These are phyloP conservation scores for Leptobrachium leishanense DNA, from an alignment of 2,113 vertebrate species.

Conservation along the genomic window DNA sequence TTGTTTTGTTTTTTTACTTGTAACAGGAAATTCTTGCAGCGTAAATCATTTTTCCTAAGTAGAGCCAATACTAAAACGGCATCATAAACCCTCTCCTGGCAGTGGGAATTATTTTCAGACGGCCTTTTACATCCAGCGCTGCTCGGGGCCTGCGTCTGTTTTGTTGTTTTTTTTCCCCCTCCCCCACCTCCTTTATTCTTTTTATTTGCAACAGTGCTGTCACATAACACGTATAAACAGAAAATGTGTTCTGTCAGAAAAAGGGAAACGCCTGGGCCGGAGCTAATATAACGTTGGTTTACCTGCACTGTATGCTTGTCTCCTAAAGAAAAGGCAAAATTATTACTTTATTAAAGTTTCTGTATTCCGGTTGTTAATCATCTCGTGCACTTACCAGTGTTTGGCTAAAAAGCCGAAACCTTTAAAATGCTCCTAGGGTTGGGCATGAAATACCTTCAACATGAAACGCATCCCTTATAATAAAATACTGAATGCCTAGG, in stretches of 20 bases:
- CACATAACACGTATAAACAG: slow-evolving; percentile 69
- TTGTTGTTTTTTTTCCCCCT: slow-evolving; percentile 37
- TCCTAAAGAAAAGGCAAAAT: background rate
- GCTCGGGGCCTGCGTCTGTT: slow-evolving; percentile 54
- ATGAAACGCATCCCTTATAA: too few relatives aligned
- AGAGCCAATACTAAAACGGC: slow-evolving; percentile 57
- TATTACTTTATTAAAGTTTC: too few relatives aligned
- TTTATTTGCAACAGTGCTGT: slow-evolving; percentile 69
- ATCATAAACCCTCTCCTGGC: slow-evolving; percentile 63
- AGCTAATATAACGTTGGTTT: slow-evolving; percentile 49
- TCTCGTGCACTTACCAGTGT: too few relatives aligned
- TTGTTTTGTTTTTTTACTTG: slow-evolving; percentile 34
- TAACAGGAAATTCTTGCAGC: slow-evolving; percentile 54
- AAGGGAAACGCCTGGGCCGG: slow-evolving; percentile 57
- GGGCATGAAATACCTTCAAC: too few relatives aligned
- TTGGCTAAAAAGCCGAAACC: too few relatives aligned
- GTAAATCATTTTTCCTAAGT: slow-evolving; percentile 64
- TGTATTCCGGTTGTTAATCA: too few relatives aligned
- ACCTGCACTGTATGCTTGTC: slow-evolving; percentile 1
- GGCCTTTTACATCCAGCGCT: slow-evolving; percentile 61
- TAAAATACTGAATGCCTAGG: too few relatives aligned
- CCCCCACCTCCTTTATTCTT: slow-evolving; percentile 53
- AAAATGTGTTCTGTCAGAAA: slow-evolving; percentile 66
- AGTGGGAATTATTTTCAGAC: slow-evolving; percentile 63
- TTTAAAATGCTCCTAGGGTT: too few relatives aligned